These are phyloP conservation scores for Lutjanus argentimaculatus DNA, from an alignment of 2,797 vertebrate species.

Conservation along the genomic window DNA sequence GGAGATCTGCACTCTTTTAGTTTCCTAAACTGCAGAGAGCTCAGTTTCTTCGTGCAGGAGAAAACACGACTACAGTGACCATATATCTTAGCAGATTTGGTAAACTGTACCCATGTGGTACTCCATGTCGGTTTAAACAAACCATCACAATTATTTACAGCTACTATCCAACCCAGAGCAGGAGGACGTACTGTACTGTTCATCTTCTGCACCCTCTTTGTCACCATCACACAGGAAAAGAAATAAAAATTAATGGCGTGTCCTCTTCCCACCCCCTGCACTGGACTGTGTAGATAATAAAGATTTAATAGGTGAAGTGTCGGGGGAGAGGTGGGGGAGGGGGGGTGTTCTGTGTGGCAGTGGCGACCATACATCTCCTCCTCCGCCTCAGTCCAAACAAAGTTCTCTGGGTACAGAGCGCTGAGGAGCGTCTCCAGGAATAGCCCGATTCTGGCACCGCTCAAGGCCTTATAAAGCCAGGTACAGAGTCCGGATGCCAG, in stretches of 20 bases:
- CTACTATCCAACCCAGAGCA: slow-evolving; percentile 5
- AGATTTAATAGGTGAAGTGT: slow-evolving; percentile 63
- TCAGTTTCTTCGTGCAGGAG: not conserved
- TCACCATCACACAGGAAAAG: slow-evolving; percentile 22
- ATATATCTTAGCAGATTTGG: not conserved
- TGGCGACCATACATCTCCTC: slow-evolving; percentile 52
- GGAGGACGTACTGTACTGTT: slow-evolving; percentile 6
- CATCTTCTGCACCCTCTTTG: slow-evolving; percentile 3
- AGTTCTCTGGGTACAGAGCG: slow-evolving; percentile 62
- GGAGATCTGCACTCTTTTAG: no score
- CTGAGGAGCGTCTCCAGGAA: slow-evolving; percentile 70
- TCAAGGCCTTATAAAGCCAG: slow-evolving; percentile 83
- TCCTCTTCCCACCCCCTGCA: slow-evolving; percentile 25
- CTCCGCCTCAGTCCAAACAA: slow-evolving; percentile 76
- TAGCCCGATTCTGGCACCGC: slow-evolving; percentile 65
- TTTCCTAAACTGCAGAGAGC: not conserved
- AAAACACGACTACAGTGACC: not conserved
- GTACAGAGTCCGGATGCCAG: slow-evolving; percentile 75
- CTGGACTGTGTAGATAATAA: slow-evolving; percentile 52
- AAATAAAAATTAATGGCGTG: slow-evolving; percentile 15
- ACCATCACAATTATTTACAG: slow-evolving; percentile 31
- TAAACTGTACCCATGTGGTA: slow-evolving; percentile 35
- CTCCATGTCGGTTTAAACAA: slow-evolving; percentile 32
- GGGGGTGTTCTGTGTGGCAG: slow-evolving; percentile 47
- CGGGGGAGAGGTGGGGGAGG: not conserved